These are phyloP conservation scores for Melanocharis versteri DNA, from an alignment of 2,113 vertebrate genomes.

Conservation along the genomic window DNA sequence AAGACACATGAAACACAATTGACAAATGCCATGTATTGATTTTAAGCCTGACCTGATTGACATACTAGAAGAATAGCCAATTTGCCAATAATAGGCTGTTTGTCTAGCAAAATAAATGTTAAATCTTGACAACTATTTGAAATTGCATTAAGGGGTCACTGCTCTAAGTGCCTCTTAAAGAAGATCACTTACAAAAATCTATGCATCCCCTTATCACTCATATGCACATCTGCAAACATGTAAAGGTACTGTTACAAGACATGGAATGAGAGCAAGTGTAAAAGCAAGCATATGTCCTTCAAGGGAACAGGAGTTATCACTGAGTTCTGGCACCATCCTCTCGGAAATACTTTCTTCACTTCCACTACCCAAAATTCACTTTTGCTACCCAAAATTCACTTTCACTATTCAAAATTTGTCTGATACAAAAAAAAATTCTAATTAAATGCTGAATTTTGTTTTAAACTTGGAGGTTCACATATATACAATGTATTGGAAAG, in stretches of 20 bases:
- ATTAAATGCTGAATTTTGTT: background rate
- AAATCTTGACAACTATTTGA: slow-evolving; percentile 50
- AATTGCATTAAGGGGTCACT: slow-evolving; percentile 39
- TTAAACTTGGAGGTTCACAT: fast-evolving
- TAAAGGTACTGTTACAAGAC: background rate
- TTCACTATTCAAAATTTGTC: background rate
- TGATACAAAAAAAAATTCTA: background rate
- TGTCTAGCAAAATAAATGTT: slow-evolving; percentile 47
- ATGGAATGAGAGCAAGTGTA: background rate
- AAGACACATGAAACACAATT: slow-evolving; percentile 15
- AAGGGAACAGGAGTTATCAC: background rate
- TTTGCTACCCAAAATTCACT: background rate
- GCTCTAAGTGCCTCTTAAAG: slow-evolving; percentile 12
- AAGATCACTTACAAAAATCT: slow-evolving; percentile 36
- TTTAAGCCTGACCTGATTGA: slow-evolving; percentile 50
- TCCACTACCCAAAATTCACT: background rate
- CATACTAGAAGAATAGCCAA: slow-evolving; percentile 35
- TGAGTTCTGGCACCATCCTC: background rate
- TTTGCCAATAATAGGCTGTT: slow-evolving; percentile 53
- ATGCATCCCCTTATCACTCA: background rate
- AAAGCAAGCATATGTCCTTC: background rate
- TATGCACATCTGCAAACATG: background rate
- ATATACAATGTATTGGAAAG: background rate
- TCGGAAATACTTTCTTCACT: background rate
- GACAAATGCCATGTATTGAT: slow-evolving; percentile 44